A percentile compares a stretch with the other conserved stretches of the same genome.
Conservation (phyloP, 2,888 invertebrate species). For the Pollenia angustigena region DNA sequence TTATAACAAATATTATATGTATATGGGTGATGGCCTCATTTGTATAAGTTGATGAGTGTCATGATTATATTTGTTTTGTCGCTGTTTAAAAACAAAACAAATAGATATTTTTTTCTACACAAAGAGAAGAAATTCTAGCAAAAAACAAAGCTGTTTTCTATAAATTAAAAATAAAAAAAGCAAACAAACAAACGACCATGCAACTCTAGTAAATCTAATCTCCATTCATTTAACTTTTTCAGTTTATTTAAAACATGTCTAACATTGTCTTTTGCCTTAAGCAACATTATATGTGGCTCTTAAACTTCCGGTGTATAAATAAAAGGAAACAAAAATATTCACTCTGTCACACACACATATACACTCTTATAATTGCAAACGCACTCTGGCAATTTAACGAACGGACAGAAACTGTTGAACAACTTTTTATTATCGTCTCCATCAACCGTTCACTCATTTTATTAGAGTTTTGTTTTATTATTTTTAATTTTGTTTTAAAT, state of each 20-base stretch:
- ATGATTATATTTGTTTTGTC: slow-evolving; percentile 77
- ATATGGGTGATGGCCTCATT: slow-evolving; percentile 66
- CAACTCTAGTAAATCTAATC: slow-evolving; percentile 60
- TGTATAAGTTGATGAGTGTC: slow-evolving; percentile 71
- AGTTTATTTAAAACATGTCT: slow-evolving; percentile 59
- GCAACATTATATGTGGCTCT: slow-evolving; percentile 62
- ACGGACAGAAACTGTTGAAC: slow-evolving; percentile 34
- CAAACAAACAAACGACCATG: slow-evolving; percentile 10
- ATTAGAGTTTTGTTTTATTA: not conserved
- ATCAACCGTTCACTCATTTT: slow-evolving; percentile 42
- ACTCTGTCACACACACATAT: not conserved
- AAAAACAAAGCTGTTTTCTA: slow-evolving; percentile 22
- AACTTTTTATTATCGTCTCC: slow-evolving; percentile 53
- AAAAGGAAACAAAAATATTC: slow-evolving; percentile 13
- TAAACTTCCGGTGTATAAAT: slow-evolving; percentile 54
- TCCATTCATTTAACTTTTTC: slow-evolving; percentile 59
- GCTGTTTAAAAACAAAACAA: slow-evolving; percentile 68
- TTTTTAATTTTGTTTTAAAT: slow-evolving; percentile 19
- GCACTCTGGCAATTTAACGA: not conserved
- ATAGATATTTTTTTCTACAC: slow-evolving; percentile 18
- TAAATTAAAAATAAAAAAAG: slow-evolving; percentile 30
- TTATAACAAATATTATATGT: slow-evolving; percentile 38
- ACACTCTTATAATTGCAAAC: slow-evolving; percentile 2
- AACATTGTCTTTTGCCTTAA: slow-evolving; percentile 55
- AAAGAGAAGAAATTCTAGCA: not conserved